These are phyloP conservation scores for Gnathonemus longibarbis DNA, from an alignment of 2,113 vertebrate genomes.

Conservation along the genomic window DNA sequence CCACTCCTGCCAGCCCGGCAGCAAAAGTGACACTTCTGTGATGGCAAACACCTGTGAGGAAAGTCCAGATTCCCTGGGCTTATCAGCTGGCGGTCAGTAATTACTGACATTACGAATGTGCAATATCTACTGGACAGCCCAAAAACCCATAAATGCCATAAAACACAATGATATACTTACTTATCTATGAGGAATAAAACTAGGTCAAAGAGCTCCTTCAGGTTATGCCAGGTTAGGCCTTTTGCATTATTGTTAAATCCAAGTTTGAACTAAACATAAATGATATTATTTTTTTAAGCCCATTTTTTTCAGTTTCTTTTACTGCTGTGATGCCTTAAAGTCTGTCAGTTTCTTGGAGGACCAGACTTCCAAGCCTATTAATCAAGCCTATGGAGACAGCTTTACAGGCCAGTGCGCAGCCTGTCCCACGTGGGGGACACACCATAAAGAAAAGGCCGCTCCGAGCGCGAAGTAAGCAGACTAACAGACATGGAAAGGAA, in stretches of 20 bases:
- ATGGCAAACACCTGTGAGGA: neutral
- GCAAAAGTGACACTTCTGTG: neutral
- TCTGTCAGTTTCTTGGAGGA: conserved; percentile 39
- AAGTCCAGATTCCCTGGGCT: neutral
- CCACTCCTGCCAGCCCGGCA: neutral
- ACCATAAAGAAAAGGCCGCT: neutral
- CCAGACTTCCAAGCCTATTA: conserved; percentile 29
- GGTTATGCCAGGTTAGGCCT: neutral
- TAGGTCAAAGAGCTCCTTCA: neutral
- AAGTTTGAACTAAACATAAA: conserved; percentile 14
- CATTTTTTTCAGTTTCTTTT: conserved; percentile 19
- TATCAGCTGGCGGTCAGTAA: neutral
- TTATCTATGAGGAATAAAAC: neutral
- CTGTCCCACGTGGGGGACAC: neutral
- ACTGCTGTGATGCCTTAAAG: conserved; percentile 21
- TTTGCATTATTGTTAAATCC: conserved; percentile 10
- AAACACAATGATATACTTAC: neutral
- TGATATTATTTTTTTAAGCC: neutral
- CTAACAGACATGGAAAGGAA: neutral
- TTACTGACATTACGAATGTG: neutral
- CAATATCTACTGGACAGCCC: neutral
- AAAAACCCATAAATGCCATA: neutral
- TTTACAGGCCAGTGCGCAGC: conserved; percentile 32
- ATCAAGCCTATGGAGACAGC: conserved; percentile 29
- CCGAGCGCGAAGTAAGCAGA: neutral